Base-by-base conservation (phyloP, 2,113 vertebrate genomes). In the Fregata magnificens region DNA sequence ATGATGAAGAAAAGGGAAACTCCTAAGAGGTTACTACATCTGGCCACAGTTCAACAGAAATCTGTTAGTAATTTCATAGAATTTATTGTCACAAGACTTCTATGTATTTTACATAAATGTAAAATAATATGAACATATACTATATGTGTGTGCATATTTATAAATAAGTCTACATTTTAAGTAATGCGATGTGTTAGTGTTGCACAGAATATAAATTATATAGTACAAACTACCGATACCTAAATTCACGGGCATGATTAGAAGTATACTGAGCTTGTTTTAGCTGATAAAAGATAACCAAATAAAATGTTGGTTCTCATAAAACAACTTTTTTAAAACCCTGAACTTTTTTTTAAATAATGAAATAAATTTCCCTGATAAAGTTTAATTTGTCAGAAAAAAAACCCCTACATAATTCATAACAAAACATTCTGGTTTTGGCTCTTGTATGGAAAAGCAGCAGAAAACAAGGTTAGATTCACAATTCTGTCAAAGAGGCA, bases 141-240 rank as follows among this genome's bases (percentile, higher is more conserved):
- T 53, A 58, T 42, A 38, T 62, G 40, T 16, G 5, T 67, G 34
- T 76, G 84, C 52, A 82, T 87, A 94, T 96, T 94, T 91, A 87
- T 87, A 96, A 95, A 88, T 86, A 92, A 81, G 86, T 94, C 78
- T 92, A 49, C 67, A 78, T 91, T 89, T 91, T 92, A 79, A 96
- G 81, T 72, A 45, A 62, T 44, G 14, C 17, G 18, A 69, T 79
- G 17, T 31, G 49, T 44, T 89, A 72, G 58, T 15, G 50, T 45
- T 91, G 58, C 42, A 65, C 49, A 53, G 88, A 76, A 78, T 76
- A 87, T 62, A 61, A 92, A 92, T 90, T 45, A 66, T 16, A 32
- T 11, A 16, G 31, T 18, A 82, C 66, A 53, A 91, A 82, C 21
- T 40, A 84, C 47, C 73, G 85, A 38, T 16, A 49, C 31, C 52